phyloP scores from a whole-genome alignment of 2,888 invertebrate species.

The Acrobeloides nanus region DNA sequence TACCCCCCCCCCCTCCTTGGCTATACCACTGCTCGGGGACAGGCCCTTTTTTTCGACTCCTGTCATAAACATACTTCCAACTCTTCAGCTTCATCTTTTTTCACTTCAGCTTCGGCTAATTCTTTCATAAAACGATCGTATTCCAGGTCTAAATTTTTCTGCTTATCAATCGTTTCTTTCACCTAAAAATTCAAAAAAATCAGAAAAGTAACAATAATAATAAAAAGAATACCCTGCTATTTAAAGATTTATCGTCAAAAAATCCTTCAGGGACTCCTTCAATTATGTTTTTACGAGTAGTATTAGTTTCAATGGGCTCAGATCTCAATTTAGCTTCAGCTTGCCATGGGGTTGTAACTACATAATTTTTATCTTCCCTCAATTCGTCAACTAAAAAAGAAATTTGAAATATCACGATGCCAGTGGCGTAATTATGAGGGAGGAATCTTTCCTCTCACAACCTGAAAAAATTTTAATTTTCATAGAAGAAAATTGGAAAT shows the following conservation, averaged over 20 bases:
- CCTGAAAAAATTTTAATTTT: too few relatives aligned
- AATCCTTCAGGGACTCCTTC: conserved; percentile 20
- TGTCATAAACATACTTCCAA: conserved; percentile 10
- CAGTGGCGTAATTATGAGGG: too few relatives aligned
- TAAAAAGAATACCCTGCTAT: conserved; percentile 7
- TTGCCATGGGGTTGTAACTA: conserved; percentile 11
- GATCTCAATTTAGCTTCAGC: conserved; percentile 6
- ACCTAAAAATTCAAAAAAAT: conserved; percentile 15
- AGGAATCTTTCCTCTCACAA: too few relatives aligned
- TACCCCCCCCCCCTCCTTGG: too few relatives aligned
- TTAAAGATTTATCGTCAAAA: conserved; percentile 17
- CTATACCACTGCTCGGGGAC: too few relatives aligned
- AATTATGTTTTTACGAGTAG: conserved; percentile 5
- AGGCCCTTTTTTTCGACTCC: too few relatives aligned
- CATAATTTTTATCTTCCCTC: not conserved
- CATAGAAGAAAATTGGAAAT: too few relatives aligned
- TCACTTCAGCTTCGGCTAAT: conserved; percentile 26
- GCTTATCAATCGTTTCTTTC: conserved; percentile 12
- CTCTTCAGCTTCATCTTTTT: conserved; percentile 20
- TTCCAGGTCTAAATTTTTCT: conserved; percentile 16
- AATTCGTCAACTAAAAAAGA: too few relatives aligned
- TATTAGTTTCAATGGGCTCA: not conserved
- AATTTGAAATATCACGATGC: too few relatives aligned
- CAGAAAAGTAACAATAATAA: too few relatives aligned
- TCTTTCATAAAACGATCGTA: conserved; percentile 17